Evolutionary conservation across 2,888 invertebrate species (phyloP).

Genomic region (Coleophora deauratella): DNA sequence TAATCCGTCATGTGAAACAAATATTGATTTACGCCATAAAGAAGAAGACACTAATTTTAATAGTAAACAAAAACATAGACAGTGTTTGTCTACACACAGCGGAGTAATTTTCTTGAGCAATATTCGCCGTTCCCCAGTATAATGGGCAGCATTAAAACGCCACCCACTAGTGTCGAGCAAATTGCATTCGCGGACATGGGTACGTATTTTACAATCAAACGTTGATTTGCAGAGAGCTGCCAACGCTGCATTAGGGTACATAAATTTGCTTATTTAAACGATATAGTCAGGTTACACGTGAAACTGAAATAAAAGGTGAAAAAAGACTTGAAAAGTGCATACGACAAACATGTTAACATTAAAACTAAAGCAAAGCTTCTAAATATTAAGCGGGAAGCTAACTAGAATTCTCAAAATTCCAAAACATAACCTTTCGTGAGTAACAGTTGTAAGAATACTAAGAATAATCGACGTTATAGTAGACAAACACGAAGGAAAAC

Average conservation of each 20-base stretch:
- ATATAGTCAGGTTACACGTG: constrained; percentile 48
- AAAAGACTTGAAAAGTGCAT: too few species aligned
- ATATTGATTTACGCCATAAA: constrained; percentile 17
- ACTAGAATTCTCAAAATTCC: constrained; percentile 28
- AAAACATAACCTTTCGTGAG: constrained; percentile 40
- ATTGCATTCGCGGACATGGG: constrained; percentile 63
- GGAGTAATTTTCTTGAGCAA: constrained; percentile 62
- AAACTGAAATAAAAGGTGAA: constrained; percentile 29
- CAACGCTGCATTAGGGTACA: constrained; percentile 61
- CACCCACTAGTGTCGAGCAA: constrained; percentile 66
- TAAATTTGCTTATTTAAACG: constrained; percentile 61
- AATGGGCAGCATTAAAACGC: constrained; percentile 66
- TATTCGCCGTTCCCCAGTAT: constrained; percentile 50
- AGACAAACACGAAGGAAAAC: constrained; percentile 54
- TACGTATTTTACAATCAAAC: constrained; percentile 66
- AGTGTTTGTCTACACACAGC: constrained; percentile 40
- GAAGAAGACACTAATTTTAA: constrained; percentile 7
- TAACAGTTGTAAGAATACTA: constrained; percentile 49
- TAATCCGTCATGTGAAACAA: not conserved
- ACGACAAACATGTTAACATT: constrained; percentile 12
- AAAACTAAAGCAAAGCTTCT: constrained; percentile 15
- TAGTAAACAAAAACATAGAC: constrained; percentile 17
- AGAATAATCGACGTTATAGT: constrained; percentile 45
- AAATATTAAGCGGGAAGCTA: constrained; percentile 31
- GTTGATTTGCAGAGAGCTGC: constrained; percentile 63